Evolutionary conservation across 1,140 invertebrate genomes (phyloP), one percentile per base, ranked within the genome.

Genomic region (Heliothis subflexa): DNA sequence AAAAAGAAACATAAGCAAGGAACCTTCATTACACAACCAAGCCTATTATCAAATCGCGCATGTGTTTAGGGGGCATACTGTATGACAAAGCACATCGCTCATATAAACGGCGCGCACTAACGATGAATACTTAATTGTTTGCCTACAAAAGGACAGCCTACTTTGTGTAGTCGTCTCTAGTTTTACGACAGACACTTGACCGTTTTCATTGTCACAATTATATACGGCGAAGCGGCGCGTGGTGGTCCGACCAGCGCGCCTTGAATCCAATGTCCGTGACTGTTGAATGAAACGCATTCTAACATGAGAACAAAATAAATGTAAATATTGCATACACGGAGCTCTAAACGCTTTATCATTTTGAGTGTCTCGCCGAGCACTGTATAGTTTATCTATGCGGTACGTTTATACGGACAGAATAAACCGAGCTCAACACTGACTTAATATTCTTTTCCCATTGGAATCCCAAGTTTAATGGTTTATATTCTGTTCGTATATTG

Each of bases 131-230:
- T 82, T 89, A 88, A 91, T 91, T 86, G 88, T 87, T 82, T 86
- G 85, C 79, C 85, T 83, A 88, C 86, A 91, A 89, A 89, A 90
- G 85, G 86, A 89, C 85, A 86, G 78, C 76, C 86, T 87, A 85
- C 86, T 88, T 89, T 90, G 86, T 91, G 85, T 86, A 83, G 81
- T 83, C 83, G 85, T 88, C 84, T 89, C 86, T 88, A 89, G 86
- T 91, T 93, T 90, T 92, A 90, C 89, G 88, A 89, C 85, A 88
- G 86, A 90, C 88, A 87, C 87, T 91, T 88, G 86, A 86, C 84
- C 86, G 85, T 86, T 85, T 88, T 88, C 83, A 88, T 91, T 88
- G 87, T 89, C 86, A 87, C 89, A 89, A 89, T 84, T 83, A 83
- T 88, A 84, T 87, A 83, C 85, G 83, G 40, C 78, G 85, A 85